Base-by-base conservation (phyloP, 2,888 invertebrate species). In the Ctena decussata region DNA sequence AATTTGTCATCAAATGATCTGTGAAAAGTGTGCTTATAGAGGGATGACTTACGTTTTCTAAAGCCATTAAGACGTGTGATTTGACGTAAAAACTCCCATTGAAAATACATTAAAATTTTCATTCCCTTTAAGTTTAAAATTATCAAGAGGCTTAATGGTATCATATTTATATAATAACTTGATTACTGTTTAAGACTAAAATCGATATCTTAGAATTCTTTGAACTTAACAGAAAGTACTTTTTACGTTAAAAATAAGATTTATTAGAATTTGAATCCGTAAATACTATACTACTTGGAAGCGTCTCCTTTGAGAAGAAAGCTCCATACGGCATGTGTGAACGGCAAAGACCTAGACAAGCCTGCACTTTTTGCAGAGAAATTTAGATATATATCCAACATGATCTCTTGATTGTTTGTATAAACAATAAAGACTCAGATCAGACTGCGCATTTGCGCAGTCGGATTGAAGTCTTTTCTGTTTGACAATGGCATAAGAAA, bases 111-210 rank as follows among this genome's bases (percentile, higher is more conserved):
- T 65, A 65, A 35, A 65, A 21, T 12, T 35, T 35, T 35, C 27
- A 65, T 32, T 60, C 60, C 3, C 3, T 21, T 49, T 49, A 15
- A 3, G 18, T 27, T 35, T 35, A 18, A 32, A 65, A 35, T 65
- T 35, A 35, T 35, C 32, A 65, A 30, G n/a, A 65, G 32, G 8
- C 6, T 32, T 12, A 65, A 65, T 65, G 24, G 65, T 65, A 65
- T 65, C 65, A 65, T 65, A 65, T 65, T 65, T 65, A 65, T 65
- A 65, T 65, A 65, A 65, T 65, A 65, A 35, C 35, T 65, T 65
- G 65, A 65, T 65, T 65, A 65, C 65, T 65, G 21, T 35, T 27
- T 65, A n/a, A 35, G 24, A 30, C 32, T 35, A 65, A 65, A 65
- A 65, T 65, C 65, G 65, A 65, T 65, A 65, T 32, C 18, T 65